These are phyloP conservation scores for Clarias laeviceps DNA, from an alignment of 2,797 vertebrate genomes.

Conservation along the genomic window DNA sequence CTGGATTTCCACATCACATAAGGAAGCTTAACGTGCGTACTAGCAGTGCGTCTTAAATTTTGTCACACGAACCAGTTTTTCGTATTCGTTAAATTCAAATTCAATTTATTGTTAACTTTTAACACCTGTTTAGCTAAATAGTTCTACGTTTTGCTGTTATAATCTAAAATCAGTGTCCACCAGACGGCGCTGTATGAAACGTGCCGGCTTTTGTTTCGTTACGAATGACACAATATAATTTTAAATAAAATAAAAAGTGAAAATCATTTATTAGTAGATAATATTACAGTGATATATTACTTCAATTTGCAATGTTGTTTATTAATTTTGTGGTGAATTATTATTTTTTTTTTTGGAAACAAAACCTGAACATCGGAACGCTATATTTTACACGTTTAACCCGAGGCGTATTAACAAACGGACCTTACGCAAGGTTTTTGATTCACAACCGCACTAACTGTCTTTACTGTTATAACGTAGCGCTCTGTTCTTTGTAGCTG, in stretches of 20 bases:
- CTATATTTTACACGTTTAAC: not conserved
- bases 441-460: constrained; percentile 30
- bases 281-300: not conserved
- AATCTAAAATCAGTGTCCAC: not conserved
- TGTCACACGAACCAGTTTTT: too few species aligned
- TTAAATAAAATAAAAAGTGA: too few species aligned
- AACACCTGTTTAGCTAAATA: not conserved
- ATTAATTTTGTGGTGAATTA: not conserved
- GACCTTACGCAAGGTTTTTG: not conserved
- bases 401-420: constrained; percentile 36
- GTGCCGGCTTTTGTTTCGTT: not conserved
- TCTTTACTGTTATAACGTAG: constrained; percentile 15
- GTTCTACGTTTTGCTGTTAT: not conserved
- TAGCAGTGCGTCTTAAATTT: not conserved
- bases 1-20: too few species aligned
- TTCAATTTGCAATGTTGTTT: not conserved
- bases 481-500: not conserved
- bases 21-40: not conserved
- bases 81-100: not conserved
- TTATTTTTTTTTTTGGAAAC: too few species aligned
- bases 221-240: not conserved
- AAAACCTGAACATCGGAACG: constrained; percentile 29
- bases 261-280: too few species aligned
- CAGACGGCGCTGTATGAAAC: not conserved
- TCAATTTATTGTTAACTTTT: not conserved